phyloP scores from a whole-genome alignment of 2,113 vertebrate genomes.

The Trogon surrucura region DNA sequence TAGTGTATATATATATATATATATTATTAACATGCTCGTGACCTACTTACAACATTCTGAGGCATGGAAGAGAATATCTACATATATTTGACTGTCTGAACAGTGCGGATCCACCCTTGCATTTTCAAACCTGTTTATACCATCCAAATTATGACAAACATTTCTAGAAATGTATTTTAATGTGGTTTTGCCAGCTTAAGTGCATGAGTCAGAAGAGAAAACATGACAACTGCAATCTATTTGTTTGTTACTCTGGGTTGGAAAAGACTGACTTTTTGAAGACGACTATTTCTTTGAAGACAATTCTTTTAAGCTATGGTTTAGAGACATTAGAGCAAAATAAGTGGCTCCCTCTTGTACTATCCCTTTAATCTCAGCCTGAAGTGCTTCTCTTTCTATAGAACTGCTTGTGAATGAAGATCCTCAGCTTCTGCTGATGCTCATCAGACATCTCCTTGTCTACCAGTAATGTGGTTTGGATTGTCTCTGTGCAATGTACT shows the following conservation, averaged over 20 bases:
- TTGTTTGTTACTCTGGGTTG: background rate
- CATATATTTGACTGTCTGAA: background rate
- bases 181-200: background rate
- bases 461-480: background rate
- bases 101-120: background rate
- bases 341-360: background rate
- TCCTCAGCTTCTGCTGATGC: background rate
- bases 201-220: background rate
- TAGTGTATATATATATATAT: background rate
- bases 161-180: background rate
- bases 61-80: background rate
- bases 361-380: background rate
- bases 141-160: fast-evolving
- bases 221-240: background rate
- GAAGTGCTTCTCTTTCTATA: background rate
- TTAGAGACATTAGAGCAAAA: background rate
- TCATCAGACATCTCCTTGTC: background rate
- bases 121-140: background rate
- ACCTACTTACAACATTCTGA: background rate
- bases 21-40: background rate
- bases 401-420: background rate
- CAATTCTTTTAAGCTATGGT: background rate
- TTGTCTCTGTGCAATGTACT: background rate
- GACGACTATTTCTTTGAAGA: background rate
- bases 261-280: background rate